phyloP scores from a whole-genome alignment of 2,113 vertebrate species.

The Protobothrops mucrosquamatus region DNA sequence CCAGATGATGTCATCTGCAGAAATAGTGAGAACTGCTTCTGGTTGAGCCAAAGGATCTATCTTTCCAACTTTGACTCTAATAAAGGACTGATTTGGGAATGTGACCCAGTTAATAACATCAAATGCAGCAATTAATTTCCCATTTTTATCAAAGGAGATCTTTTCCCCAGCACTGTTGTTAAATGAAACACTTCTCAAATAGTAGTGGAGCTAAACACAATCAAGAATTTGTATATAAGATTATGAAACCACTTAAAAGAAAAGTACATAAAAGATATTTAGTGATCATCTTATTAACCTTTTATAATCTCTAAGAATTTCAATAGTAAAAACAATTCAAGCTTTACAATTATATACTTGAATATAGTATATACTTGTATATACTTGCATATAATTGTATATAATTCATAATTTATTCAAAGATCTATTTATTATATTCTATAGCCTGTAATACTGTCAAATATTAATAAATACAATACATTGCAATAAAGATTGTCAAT shows the following conservation, averaged over 20 bases:
- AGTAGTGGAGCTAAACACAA: neutral
- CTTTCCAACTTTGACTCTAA: neutral
- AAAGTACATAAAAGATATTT: neutral
- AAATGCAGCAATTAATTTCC: neutral
- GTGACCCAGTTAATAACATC: conserved; percentile 1
- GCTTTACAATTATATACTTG: neutral
- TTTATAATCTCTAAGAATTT: neutral
- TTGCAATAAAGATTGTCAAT: neutral
- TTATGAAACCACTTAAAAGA: neutral
- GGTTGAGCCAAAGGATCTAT: neutral
- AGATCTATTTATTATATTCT: neutral
- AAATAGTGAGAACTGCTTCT: neutral
- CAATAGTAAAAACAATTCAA: neutral
- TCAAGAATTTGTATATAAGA: neutral
- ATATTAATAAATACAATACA: too few relatives aligned
- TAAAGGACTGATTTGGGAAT: neutral
- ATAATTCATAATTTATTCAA: neutral
- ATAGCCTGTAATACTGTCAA: neutral
- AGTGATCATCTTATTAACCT: neutral
- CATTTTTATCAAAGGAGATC: neutral
- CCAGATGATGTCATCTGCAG: neutral
- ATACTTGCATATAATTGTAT: too few relatives aligned
- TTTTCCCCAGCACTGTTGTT: neutral
- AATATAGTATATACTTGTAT: too few relatives aligned
- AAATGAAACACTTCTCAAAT: neutral